These are phyloP conservation scores for Lota lota DNA, from an alignment of 2,113 vertebrate genomes.

Conservation along the genomic window DNA sequence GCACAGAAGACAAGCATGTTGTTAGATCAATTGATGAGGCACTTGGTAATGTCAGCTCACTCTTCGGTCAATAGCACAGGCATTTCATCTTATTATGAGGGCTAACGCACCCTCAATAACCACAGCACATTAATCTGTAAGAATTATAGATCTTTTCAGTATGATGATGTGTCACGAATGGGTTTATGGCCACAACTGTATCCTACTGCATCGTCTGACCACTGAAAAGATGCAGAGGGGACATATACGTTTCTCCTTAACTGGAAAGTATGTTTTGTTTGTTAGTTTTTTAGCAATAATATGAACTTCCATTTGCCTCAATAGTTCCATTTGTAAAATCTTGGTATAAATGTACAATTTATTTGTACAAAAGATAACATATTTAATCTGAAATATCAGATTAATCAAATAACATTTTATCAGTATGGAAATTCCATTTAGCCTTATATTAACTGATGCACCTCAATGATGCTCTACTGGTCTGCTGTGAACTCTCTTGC, in stretches of 20 bases:
- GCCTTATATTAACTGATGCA: no score
- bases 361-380: background rate
- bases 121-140: constrained; percentile 36
- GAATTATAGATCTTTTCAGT: constrained; percentile 30
- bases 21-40: constrained; percentile 23
- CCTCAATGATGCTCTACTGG: no score
- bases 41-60: constrained; percentile 33
- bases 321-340: background rate
- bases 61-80: constrained; percentile 26
- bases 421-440: no score
- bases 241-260: background rate
- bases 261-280: background rate
- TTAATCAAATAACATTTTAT: no score
- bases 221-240: background rate
- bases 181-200: no score
- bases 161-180: constrained; percentile 4
- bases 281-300: background rate
- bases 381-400: background rate
- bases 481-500: constrained; percentile 14
- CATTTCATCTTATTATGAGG: constrained; percentile 26
- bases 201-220: background rate
- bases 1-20: constrained; percentile 24
- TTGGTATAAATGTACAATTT: background rate
- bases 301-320: background rate
- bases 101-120: constrained; percentile 24